Evolutionary conservation across 2,797 vertebrate species (phyloP), one percentile per base, ranked within the genome.

Genomic region (Cyprinodon diabolis): DNA sequence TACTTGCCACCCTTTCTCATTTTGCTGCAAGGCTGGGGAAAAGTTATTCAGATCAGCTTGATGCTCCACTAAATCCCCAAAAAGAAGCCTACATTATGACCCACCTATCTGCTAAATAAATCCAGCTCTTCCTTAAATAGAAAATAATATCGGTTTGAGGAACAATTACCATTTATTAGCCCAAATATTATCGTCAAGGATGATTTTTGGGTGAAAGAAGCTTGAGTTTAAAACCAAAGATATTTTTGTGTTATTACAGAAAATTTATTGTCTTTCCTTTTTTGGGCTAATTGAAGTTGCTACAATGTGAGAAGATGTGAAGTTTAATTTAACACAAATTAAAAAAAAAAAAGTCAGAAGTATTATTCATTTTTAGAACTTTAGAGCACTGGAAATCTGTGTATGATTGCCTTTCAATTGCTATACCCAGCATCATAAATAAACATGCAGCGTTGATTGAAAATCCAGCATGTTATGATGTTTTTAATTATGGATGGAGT

Each of bases 391-490:
- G n/a, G 11, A 13, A 23, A 65, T 43, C 19, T 65, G 40, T 1
- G 4, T 45, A 1, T 65, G 43, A 45, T 45, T 45, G 21, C 21
- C 6, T n/a, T 65, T 45, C 7, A 0, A 11, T 65, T n/a, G 62
- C 40, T 65, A 10, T 65, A 45, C 11, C 62, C 62, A 65, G 62
- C 30, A 13, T 68, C 66, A 68, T 68, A 68, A 52, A 54, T 68
- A 68, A 68, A 52, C 66, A 68, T 68, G 48, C n/a, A n/a, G 66
- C 12, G 19, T 45, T 65, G 62, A 65, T 68, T 68, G 49, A 52
- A 52, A 68, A 63, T 25, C 60, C 43, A 21, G 45, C 25, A 49
- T 13, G 5, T 68, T 68, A 13, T 68, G 66, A 68, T 37, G 66
- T 35, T 37, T 68, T 52, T 54, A 68, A 68, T 68, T 68, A 52